phyloP scores from a whole-genome alignment of 2,113 vertebrate genomes.

The Solenodon paradoxus region DNA sequence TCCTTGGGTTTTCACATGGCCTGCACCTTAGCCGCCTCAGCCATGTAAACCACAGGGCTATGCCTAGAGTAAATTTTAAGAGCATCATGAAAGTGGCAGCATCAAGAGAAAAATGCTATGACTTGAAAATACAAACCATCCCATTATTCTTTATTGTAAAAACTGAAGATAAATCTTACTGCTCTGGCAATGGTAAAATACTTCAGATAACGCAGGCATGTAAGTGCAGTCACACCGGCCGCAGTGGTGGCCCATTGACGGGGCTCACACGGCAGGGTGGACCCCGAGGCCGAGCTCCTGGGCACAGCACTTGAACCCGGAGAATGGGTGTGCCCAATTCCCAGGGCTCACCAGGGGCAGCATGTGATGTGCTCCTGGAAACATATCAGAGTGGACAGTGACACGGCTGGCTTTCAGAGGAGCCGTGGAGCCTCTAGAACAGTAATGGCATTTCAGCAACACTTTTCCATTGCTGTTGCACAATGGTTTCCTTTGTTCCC shows the following conservation, averaged over 20 bases:
- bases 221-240: neutral
- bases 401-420: neutral
- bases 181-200: neutral
- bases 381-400: neutral
- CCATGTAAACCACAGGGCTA: no score
- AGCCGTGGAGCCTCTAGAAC: neutral
- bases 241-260: neutral
- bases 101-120: neutral
- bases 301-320: neutral
- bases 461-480: neutral
- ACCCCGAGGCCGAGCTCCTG: neutral
- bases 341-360: neutral
- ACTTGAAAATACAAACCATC: constrained; percentile 26
- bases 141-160: neutral
- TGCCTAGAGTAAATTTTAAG: constrained; percentile 2
- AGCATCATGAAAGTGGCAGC: neutral
- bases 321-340: neutral
- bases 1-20: no score
- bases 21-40: no score
- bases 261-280: neutral
- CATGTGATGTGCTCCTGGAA: neutral
- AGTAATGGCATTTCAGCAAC: neutral
- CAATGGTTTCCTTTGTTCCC: neutral
- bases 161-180: constrained; percentile 4
- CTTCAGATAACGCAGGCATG: neutral